Base-by-base conservation (phyloP, 2,888 invertebrate species). In the Siphlonurus alternatus region DNA sequence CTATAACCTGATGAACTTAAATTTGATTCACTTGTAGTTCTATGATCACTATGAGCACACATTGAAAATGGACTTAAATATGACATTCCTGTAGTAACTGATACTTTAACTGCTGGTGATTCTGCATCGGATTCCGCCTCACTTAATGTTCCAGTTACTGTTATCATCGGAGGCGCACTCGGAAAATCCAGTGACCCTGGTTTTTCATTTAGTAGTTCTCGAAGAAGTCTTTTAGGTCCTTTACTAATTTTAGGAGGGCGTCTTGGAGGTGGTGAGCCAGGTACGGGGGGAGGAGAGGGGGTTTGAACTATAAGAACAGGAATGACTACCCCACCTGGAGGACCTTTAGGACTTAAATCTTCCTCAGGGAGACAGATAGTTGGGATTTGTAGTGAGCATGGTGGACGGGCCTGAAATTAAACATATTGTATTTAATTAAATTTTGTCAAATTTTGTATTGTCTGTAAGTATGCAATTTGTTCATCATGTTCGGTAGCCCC, bases 1-100 rank as follows among this genome's bases (percentile, higher is more conserved):
- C 88, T 88, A 73, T 90, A 90, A 7, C 90, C 90, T 0, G 89
- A 89, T 7, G 89, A 89, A 67, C 89, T 89, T 54, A 90, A 77
- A 74, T 90, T 90, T 1, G 89, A 89, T 76, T 90, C 89, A 0
- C 89, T 89, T 18, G 88, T 87, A 1, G 86, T 87, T 69, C 89
- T 80, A 71, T 88, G 87, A 18, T 84, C 84, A 68, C 86, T 77
- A 10, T 38, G 38, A 1, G 81, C 81, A 59, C 84, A 83, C 81
- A 87, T 86, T 1, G 87, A 83, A 73, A 89, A 89, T 0, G 89
- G 89, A 73, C 87, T 88, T 19, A 89, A 75, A 72, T 88, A 89
- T 69, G 85, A 84, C 85, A 88, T 87, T 56, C 71, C 70, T 10
- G 71, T 69, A 62, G 69, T 63, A 22, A 68, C 66, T 22, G 80